Conservation (phyloP, 2,113 vertebrate species). For the Poeciliopsis retropinna region DNA sequence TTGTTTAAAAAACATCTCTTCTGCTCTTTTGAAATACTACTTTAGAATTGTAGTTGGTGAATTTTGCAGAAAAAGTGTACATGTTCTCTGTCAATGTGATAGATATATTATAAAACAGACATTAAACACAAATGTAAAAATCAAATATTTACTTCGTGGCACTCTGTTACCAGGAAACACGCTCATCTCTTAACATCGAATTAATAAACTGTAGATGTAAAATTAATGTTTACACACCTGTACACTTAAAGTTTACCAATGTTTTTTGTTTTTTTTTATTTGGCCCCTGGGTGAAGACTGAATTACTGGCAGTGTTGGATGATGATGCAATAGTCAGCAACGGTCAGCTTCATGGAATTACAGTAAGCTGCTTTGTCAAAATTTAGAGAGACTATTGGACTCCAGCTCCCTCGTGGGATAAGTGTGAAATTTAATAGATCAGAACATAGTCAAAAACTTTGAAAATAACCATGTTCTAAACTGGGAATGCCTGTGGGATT, state of each 20-base stretch:
- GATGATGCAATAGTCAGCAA: slow-evolving; percentile 78
- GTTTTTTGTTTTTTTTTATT: slow-evolving; percentile 24
- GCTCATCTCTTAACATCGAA: too few species aligned
- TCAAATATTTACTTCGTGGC: too few species aligned
- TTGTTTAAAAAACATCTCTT: too few species aligned
- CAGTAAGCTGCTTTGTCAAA: slow-evolving; percentile 74
- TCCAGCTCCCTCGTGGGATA: slow-evolving; percentile 53
- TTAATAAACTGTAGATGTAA: background rate
- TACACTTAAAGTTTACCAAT: slow-evolving; percentile 15
- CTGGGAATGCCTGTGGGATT: slow-evolving; percentile 30
- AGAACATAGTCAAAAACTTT: slow-evolving; percentile 27
- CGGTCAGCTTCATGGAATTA: slow-evolving; percentile 73
- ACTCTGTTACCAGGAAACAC: too few species aligned
- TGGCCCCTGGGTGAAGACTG: slow-evolving; percentile 38
- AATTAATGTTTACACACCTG: slow-evolving; percentile 5
- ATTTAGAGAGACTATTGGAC: slow-evolving; percentile 63
- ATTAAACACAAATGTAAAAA: too few species aligned
- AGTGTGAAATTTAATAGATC: slow-evolving; percentile 41
- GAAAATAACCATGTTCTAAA: slow-evolving; percentile 50
- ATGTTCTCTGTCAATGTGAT: too few species aligned
- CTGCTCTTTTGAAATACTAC: too few species aligned
- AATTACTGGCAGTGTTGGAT: slow-evolving; percentile 60
- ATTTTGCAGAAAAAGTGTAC: too few species aligned
- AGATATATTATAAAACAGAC: too few species aligned
- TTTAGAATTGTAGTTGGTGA: too few species aligned